Evolutionary conservation across 2,888 invertebrate species (phyloP), one percentile per base, ranked within the genome.

Genomic region (Acheta domesticus): DNA sequence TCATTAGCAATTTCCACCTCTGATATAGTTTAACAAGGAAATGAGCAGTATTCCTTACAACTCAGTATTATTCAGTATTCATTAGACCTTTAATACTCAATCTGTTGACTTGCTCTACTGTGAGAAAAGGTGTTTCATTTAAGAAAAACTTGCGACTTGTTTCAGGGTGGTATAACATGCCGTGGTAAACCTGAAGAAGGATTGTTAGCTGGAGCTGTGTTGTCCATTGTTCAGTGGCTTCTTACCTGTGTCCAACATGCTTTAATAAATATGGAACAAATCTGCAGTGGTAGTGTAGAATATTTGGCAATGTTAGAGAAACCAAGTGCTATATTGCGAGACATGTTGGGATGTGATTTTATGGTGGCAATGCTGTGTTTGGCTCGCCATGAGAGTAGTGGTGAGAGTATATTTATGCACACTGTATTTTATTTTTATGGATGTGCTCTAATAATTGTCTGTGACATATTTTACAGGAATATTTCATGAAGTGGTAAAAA

Each of bases 121-220:
- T 36, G 36, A 8, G 5, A 36, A 36, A 36, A 36, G 8, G 11
- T 36, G 36, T 36, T 36, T 36, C 36, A 36, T 8, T 23, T 36
- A 36, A 36, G 36, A 36, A 36, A 36, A 36, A 36, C 36, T 36
- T 36, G 36, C 36, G 11, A 36, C 36, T n/a, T 80, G 62, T 80
- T 81, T 80, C 83, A 89, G 84, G 86, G 88, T 23, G 91, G 91
- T 14, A 89, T 91, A 79, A 91, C 91, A 1, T 93, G 91, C 84
- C 90, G 94, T 82, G 93, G 94, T 1, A 96, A 96, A 87, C 92
- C 95, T 80, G 97, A 97, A 85, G 96, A 97, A 86, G 93, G 94
- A 83, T 90, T 95, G 20, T 87, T 95, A n/a, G 94, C 96, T 0
- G 92, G 92, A 79, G 92, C 96, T 2, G 91, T 97, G n/a, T 89